Evolutionary conservation across 2,888 invertebrate species (phyloP), one percentile per base, ranked within the genome.

Genomic region (Amiota minor): DNA sequence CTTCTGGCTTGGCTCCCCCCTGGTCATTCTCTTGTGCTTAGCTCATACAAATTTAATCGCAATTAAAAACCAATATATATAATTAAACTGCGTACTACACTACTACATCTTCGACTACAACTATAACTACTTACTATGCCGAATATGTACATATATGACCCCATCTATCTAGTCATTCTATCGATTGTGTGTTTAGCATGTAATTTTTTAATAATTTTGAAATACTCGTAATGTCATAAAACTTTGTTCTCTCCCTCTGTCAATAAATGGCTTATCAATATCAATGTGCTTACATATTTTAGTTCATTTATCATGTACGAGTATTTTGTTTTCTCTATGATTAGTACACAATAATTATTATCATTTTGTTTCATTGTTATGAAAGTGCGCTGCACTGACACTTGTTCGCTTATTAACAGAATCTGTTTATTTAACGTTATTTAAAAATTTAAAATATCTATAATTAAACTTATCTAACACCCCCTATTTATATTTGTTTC

Each of bases 1-100:
- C 23, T n/a, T 2, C 55, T 20, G 4, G 62, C 11, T 55, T 56
- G 59, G 78, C 76, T 76, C 79, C 20, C n/a, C 59, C 6, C 23
- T 3, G 3, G 2, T 35, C 35, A 35, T 59, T 59, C 6, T 59
- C 18, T 18, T 73, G 79, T 75, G 72, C 61, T 72, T 70, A 71
- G 78, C 74, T 68, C 72, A 16, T 10, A 16, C 16, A 59, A 59
- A 11, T 59, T 59, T 9, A 59, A 20, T 20, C 16, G 59, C 59
- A 59, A 59, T 59, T 18, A 59, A 20, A 18, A 35, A 35, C 59
- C 20, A 59, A 59, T 59, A 18, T 35, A 35, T 35, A n/a, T 56
- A 56, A 56, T 56, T 56, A 56, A n/a, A 56, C 55, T 12, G 59
- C 59, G 20, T 59, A 59, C 9, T 59, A 20, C 16, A 16, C 18